phyloP scores from a whole-genome alignment of 2,888 invertebrate genomes.

The Schrankia costaestrigalis region DNA sequence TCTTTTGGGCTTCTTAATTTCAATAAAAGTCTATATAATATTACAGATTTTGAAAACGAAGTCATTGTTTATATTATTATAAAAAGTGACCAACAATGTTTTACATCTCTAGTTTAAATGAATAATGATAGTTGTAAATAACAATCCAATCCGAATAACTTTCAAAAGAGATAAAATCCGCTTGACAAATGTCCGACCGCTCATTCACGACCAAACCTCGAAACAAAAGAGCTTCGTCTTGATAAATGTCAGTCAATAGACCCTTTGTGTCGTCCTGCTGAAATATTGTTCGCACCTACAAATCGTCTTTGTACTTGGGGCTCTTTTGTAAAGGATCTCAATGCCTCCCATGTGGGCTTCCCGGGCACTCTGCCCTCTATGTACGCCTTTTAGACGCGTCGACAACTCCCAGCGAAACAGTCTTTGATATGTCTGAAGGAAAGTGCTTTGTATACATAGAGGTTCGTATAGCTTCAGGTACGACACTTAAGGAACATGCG shows the following conservation, averaged over 20 bases:
- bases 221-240: conserved; percentile 30
- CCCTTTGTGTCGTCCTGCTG: conserved; percentile 27
- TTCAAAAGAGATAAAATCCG: conserved; percentile 2
- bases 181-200: conserved; percentile 17
- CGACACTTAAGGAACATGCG: not conserved
- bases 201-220: conserved; percentile 16
- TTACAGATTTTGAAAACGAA: no score
- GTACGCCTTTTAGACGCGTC: conserved; percentile 14
- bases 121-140: no score
- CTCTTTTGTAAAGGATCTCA: conserved; percentile 14
- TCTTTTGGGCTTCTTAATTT: no score
- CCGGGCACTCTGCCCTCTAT: conserved; percentile 10
- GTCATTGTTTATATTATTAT: no score
- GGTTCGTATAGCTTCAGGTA: no score
- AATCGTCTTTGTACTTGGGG: conserved; percentile 15
- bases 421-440: conserved; percentile 11
- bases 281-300: conserved; percentile 24
- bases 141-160: no score
- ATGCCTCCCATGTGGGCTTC: conserved; percentile 12
- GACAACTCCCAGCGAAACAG: conserved; percentile 8
- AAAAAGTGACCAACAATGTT: no score
- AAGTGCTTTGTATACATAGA: no score
- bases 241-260: conserved; percentile 27
- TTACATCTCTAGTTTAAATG: no score
- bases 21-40: no score